Percentiles rank a stretch among this genome's conserved stretches.
phyloP scores from a whole-genome alignment of 2,113 vertebrate genomes.

The Silurus asotus region DNA sequence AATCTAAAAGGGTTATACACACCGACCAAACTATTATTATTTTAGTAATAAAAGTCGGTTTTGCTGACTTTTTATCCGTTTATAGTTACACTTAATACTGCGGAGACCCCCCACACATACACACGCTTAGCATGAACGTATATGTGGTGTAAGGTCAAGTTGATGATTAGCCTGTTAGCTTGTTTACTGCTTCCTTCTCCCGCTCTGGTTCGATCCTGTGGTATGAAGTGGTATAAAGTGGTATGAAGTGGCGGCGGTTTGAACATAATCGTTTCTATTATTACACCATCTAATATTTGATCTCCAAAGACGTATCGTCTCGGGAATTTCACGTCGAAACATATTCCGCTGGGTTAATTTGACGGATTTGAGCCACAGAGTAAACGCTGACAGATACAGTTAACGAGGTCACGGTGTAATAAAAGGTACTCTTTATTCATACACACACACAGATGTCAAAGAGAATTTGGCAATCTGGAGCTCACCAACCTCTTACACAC shows the following conservation, averaged over 20 bases:
- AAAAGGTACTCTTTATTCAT: slow-evolving; percentile 40
- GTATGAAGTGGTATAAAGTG: background rate
- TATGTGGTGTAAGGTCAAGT: too few relatives aligned
- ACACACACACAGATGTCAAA: slow-evolving; percentile 49
- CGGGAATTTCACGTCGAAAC: slow-evolving; percentile 11
- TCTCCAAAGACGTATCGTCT: background rate
- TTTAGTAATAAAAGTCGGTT: too few relatives aligned
- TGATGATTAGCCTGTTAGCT: background rate
- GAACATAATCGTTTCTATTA: background rate
- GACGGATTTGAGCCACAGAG: slow-evolving; percentile 9
- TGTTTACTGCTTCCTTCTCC: background rate
- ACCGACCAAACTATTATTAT: too few relatives aligned
- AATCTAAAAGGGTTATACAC: too few relatives aligned
- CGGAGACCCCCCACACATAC: background rate
- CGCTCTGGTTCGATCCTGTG: background rate
- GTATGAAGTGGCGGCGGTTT: background rate
- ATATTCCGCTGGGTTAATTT: slow-evolving; percentile 19
- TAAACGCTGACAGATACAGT: slow-evolving; percentile 29
- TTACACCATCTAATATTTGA: slow-evolving; percentile 15
- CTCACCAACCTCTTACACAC: slow-evolving; percentile 37
- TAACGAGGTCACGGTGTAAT: slow-evolving; percentile 37
- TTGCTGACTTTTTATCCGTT: background rate
- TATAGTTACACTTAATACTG: background rate
- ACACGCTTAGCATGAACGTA: background rate
- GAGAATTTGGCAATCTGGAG: slow-evolving; percentile 38